These are phyloP conservation scores for Delichon dasypus DNA, from an alignment of 2,797 vertebrate genomes.

Conservation along the genomic window DNA sequence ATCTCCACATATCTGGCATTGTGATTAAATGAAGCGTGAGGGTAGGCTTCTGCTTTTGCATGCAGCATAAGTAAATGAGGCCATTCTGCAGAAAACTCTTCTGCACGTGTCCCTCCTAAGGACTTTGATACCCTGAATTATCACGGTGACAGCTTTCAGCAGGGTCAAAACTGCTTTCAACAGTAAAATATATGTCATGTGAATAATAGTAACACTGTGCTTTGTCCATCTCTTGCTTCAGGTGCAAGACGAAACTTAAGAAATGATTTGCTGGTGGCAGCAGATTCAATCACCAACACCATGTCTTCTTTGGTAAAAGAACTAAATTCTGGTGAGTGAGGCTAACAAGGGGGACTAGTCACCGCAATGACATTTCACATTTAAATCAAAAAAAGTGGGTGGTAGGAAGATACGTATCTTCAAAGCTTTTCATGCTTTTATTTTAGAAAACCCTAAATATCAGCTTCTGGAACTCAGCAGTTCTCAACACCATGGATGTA, in stretches of 20 bases:
- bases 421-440: neutral
- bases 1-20: slow-evolving; percentile 46
- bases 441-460: neutral
- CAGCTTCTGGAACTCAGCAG: neutral
- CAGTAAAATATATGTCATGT: neutral
- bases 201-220: neutral
- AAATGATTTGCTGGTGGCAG: slow-evolving; percentile 95
- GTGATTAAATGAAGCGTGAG: slow-evolving; percentile 62
- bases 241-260: slow-evolving; percentile 95
- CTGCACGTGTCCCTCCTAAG: neutral
- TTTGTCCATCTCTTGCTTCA: slow-evolving; percentile 69
- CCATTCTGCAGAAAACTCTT: slow-evolving; percentile 8
- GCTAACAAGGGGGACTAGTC: neutral
- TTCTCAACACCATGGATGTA: neutral
- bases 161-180: neutral
- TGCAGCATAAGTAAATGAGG: slow-evolving; percentile 23
- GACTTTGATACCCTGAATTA: slow-evolving; percentile 22
- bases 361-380: neutral
- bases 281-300: slow-evolving; percentile 98
- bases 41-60: slow-evolving; percentile 41
- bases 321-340: slow-evolving; percentile 89
- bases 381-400: neutral
- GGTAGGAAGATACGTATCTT: neutral
- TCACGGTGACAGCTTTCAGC: slow-evolving; percentile 13
- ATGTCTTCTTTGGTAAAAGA: slow-evolving; percentile 98